phyloP scores from a whole-genome alignment of 2,797 vertebrate species.

The Oreortyx pictus region DNA sequence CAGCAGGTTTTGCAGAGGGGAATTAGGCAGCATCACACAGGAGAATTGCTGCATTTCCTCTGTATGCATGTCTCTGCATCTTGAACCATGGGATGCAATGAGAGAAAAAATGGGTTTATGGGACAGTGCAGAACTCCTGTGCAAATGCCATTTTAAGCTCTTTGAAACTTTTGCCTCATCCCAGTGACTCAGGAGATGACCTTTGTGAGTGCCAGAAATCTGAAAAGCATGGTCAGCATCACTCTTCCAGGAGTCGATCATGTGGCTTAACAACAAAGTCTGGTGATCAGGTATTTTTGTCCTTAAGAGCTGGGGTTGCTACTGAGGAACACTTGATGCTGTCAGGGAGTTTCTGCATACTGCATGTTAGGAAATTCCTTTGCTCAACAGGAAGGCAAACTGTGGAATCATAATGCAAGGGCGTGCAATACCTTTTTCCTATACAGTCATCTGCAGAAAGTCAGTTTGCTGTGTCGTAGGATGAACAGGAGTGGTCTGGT shows the following conservation, averaged over 20 bases:
- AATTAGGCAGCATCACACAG: neutral
- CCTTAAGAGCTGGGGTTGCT: neutral
- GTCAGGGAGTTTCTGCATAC: neutral
- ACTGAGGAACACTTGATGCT: neutral
- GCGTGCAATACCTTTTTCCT: neutral
- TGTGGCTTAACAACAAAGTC: neutral
- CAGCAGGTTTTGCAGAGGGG: neutral
- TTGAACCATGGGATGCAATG: neutral
- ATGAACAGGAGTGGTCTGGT: neutral
- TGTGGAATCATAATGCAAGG: neutral
- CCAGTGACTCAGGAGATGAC: accelerated
- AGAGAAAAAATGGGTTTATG: neutral
- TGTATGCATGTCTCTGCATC: neutral
- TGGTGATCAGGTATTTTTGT: neutral
- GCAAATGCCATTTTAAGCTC: neutral
- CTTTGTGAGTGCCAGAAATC: neutral
- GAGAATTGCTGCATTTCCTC: too few species aligned
- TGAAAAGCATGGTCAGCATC: accelerated
- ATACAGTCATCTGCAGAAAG: neutral
- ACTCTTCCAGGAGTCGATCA: neutral
- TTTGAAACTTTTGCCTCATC: neutral
- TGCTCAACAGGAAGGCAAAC: neutral
- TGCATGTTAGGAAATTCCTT: neutral
- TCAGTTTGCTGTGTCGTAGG: neutral
- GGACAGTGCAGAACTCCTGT: neutral